These are phyloP conservation scores for Philereme vetulata DNA, from an alignment of 2,888 invertebrate genomes.

Conservation along the genomic window DNA sequence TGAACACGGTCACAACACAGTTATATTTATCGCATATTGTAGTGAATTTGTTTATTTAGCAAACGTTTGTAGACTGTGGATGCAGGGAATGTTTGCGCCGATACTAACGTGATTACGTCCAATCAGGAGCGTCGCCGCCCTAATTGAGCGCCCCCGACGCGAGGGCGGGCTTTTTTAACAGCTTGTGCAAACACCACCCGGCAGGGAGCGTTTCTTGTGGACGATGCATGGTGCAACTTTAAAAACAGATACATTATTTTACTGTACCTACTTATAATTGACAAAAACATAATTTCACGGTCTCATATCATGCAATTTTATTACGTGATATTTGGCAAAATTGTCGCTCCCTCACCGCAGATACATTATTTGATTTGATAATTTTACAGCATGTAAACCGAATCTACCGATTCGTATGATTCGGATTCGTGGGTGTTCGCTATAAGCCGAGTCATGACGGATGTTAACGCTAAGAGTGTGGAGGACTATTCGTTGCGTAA, in stretches of 20 bases:
- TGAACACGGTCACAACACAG: slow-evolving; percentile 53
- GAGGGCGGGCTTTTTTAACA: slow-evolving; percentile 81
- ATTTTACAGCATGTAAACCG: too few species aligned
- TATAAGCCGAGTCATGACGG: too few species aligned
- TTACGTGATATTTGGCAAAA: too few species aligned
- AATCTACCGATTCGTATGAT: too few species aligned
- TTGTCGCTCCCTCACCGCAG: too few species aligned
- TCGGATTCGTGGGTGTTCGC: too few species aligned
- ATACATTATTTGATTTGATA: too few species aligned
- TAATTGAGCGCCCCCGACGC: slow-evolving; percentile 77
- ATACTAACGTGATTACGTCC: slow-evolving; percentile 82
- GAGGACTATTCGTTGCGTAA: too few species aligned
- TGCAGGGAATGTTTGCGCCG: slow-evolving; percentile 65
- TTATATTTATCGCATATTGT: slow-evolving; percentile 39
- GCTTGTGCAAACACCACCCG: slow-evolving; percentile 68
- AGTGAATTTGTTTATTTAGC: slow-evolving; percentile 41
- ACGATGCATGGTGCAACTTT: slow-evolving; percentile 27
- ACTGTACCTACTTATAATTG: not conserved
- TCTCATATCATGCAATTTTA: too few species aligned
- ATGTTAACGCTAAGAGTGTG: too few species aligned
- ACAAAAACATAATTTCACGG: too few species aligned
- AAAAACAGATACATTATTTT: not conserved
- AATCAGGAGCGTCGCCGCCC: slow-evolving; percentile 80
- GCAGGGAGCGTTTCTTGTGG: slow-evolving; percentile 25
- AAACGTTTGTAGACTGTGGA: slow-evolving; percentile 61